Evolutionary conservation across 64 coral and sea anemone species (phyloP).

Genomic region (Acropora yongei): DNA sequence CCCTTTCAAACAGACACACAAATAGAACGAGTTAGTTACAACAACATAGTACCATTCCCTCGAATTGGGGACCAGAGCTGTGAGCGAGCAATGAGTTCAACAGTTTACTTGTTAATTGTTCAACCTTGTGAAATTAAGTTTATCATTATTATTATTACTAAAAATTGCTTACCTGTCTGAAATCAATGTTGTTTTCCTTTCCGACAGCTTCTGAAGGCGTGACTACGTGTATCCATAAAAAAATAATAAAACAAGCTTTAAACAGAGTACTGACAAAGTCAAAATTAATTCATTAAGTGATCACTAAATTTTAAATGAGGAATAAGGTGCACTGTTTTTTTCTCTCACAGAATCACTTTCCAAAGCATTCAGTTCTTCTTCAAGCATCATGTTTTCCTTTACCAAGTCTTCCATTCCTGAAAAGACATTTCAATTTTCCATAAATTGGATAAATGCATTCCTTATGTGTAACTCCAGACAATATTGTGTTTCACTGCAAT

Average conservation of each 20-base stretch:
- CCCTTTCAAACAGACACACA: slow-evolving; percentile 37
- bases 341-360: slow-evolving; percentile 79
- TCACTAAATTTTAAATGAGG: no score
- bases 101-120: no score
- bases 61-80: no score
- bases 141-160: no score
- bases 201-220: slow-evolving; percentile 63
- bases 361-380: slow-evolving; percentile 81
- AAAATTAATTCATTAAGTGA: no score
- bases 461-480: no score
- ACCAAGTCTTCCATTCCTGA: slow-evolving; percentile 86
- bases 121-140: no score
- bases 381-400: slow-evolving; percentile 71
- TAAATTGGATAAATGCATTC: no score
- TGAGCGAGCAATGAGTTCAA: no score
- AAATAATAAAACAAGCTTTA: not conserved
- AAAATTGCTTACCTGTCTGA: slow-evolving; percentile 66
- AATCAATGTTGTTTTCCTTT: slow-evolving; percentile 73
- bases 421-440: not conserved
- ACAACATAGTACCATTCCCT: no score
- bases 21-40: not conserved
- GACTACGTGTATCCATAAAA: slow-evolving; percentile 56
- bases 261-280: not conserved
- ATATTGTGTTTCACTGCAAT: no score
- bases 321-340: no score